Conservation (phyloP, 2,888 invertebrate genomes). For the Agelastica alni region DNA sequence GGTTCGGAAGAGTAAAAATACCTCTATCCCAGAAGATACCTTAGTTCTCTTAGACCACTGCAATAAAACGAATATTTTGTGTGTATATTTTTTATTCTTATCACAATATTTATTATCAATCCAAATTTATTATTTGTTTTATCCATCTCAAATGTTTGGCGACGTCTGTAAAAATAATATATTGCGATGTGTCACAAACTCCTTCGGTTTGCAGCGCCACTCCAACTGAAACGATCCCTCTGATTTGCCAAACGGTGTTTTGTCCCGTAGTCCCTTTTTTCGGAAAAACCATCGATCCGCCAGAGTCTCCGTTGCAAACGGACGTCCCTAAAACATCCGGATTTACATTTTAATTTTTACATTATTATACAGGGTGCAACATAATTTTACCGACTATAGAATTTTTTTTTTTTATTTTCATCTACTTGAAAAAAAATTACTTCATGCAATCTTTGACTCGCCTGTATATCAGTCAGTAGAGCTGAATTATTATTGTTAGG, state of each 20-base stretch:
- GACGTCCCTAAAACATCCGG: constrained; percentile 54
- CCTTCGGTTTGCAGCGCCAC: constrained; percentile 63
- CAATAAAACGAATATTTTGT: no score
- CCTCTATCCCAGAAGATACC: no score
- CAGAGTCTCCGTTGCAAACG: constrained; percentile 60
- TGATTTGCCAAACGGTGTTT: constrained; percentile 49
- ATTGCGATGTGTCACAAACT: constrained; percentile 64
- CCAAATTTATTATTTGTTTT: constrained; percentile 26
- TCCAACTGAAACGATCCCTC: constrained; percentile 63
- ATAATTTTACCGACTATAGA: constrained; percentile 10
- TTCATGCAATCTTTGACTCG: no score
- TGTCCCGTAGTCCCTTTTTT: constrained; percentile 40
- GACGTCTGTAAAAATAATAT: constrained; percentile 66
- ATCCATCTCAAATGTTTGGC: constrained; percentile 58
- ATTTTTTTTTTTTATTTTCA: not conserved
- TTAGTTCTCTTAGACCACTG: no score
- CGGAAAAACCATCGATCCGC: constrained; percentile 55
- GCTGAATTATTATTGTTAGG: no score
- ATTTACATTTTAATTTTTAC: no score
- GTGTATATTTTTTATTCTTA: constrained; percentile 12
- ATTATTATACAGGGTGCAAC: no score
- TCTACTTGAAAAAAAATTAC: no score
- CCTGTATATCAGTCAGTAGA: no score
- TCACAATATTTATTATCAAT: constrained; percentile 23
- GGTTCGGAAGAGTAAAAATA: no score